Conservation (phyloP, 37 sponge, comb jelly and placozoan genomes). For the Petrosia ficiformis region DNA sequence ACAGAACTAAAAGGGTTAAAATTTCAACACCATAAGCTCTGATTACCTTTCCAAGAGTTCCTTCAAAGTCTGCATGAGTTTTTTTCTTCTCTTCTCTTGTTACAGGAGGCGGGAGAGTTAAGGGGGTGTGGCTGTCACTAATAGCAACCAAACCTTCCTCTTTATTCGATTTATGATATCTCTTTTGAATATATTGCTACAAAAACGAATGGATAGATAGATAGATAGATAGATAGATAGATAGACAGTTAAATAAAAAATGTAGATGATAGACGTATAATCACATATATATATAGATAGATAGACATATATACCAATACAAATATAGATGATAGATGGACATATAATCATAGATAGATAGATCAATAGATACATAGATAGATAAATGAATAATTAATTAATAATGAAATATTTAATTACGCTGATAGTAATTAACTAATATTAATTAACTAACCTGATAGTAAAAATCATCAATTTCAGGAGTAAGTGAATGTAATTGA, state of each 20-base stretch:
- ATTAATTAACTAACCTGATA: slow-evolving; percentile 62
- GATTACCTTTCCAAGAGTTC: slow-evolving; percentile 49
- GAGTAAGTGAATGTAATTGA: slow-evolving; percentile 58
- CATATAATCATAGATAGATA: not conserved
- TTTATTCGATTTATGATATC: not conserved
- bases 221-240: not conserved
- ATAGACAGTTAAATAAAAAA: not conserved
- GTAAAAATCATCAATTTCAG: slow-evolving; percentile 85
- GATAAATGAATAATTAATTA: not conserved
- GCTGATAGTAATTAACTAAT: not conserved
- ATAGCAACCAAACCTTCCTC: not conserved
- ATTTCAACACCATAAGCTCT: not conserved
- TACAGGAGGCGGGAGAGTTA: not conserved
- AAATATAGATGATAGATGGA: too few relatives aligned
- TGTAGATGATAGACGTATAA: too few relatives aligned
- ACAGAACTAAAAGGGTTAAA: not conserved
- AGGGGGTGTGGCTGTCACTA: not conserved
- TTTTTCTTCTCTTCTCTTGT: not conserved
- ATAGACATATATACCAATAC: too few relatives aligned
- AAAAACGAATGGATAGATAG: not conserved
- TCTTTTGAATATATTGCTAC: not conserved
- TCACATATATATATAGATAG: too few relatives aligned
- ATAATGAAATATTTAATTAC: too few relatives aligned
- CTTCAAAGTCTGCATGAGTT: slow-evolving; percentile 24
- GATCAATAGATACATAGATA: not conserved